Percentiles rank a stretch among this genome's conserved stretches.
These are phyloP conservation scores for Chrosomus eos DNA, from an alignment of 2,797 vertebrate species.

Conservation along the genomic window DNA sequence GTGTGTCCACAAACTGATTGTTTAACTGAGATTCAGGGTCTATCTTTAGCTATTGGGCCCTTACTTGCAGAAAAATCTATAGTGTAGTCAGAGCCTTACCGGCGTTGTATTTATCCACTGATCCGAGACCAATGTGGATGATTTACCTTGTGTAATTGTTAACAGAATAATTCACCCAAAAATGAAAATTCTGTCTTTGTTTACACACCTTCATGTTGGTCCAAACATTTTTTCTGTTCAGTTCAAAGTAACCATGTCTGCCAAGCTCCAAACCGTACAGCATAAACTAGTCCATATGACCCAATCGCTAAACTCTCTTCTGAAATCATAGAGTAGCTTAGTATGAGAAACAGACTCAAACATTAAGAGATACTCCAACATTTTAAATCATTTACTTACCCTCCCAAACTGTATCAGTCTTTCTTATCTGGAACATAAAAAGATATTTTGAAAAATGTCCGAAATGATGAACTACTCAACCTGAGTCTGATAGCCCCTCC, in stretches of 20 bases:
- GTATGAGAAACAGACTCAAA: neutral
- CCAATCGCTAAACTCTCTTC: neutral
- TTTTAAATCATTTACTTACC: neutral
- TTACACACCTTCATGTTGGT: neutral
- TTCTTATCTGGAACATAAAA: neutral
- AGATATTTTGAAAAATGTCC: neutral
- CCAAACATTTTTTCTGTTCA: neutral
- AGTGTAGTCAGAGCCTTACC: constrained; percentile 21
- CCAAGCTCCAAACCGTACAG: neutral
- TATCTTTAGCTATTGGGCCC: neutral
- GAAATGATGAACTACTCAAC: neutral
- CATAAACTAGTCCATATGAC: neutral
- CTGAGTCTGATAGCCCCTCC: neutral
- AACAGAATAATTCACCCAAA: constrained; percentile 16
- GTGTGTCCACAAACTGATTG: neutral
- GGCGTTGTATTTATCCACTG: constrained; percentile 28
- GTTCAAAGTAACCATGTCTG: neutral
- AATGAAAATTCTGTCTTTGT: neutral
- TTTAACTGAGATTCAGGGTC: constrained; percentile 6
- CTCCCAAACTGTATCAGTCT: neutral
- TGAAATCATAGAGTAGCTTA: neutral
- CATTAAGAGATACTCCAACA: neutral
- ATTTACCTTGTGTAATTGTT: constrained; percentile 25
- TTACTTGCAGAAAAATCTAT: constrained; percentile 6
- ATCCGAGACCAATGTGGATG: constrained; percentile 25